Conservation (phyloP, 2,113 vertebrate genomes). For the Apistogramma diplotaenia region DNA sequence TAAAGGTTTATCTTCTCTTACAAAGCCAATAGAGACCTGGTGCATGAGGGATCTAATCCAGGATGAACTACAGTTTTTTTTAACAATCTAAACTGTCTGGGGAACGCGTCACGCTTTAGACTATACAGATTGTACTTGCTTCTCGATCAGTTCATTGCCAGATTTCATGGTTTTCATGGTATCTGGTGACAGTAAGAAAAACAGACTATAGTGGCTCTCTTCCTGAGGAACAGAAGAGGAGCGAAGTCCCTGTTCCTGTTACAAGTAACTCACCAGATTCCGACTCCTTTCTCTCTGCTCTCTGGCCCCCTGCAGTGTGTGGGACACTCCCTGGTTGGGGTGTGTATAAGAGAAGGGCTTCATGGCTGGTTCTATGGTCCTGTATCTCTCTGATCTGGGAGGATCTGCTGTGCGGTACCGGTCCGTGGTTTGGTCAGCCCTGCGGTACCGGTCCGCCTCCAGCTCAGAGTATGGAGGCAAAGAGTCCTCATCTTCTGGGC, state of each 20-base stretch:
- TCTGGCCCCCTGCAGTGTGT: conserved; percentile 83
- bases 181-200: conserved; percentile 20
- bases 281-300: conserved; percentile 86
- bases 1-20: too few relatives aligned
- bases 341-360: conserved; percentile 82
- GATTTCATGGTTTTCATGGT: not conserved
- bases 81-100: not conserved
- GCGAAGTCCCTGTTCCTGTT: conserved; percentile 37
- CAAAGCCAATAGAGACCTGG: too few relatives aligned
- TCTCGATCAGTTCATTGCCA: not conserved
- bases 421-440: conserved; percentile 48
- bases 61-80: not conserved
- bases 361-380: conserved; percentile 52
- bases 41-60: not conserved
- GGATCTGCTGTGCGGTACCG: conserved; percentile 73
- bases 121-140: not conserved
- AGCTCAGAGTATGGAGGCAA: conserved; percentile 90
- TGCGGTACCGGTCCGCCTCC: conserved; percentile 79
- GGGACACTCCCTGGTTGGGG: conserved; percentile 78
- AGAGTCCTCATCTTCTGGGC: conserved; percentile 82
- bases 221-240: conserved; percentile 18
- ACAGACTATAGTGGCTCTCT: not conserved
- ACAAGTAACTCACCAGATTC: conserved; percentile 88
- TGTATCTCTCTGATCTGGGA: conserved; percentile 53
- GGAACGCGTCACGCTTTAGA: not conserved